Conservation (phyloP, 2,888 invertebrate species). For the Brenthis hecate region DNA sequence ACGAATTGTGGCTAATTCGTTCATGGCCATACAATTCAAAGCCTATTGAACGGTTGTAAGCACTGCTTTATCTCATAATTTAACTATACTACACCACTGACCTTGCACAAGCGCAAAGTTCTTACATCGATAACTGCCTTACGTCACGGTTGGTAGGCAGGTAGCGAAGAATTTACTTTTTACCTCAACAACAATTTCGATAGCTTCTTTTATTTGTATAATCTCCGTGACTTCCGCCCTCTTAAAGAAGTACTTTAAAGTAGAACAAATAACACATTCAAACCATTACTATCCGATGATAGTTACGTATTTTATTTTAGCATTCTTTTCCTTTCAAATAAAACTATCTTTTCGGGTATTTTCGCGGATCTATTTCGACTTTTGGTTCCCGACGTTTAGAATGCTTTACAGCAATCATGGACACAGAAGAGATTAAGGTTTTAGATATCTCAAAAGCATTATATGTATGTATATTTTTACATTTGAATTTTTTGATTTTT, state of each 20-base stretch:
- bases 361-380: no score
- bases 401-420: no score
- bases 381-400: no score
- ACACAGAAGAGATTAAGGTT: no score
- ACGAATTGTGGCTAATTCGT: no score
- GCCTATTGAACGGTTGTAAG: slow-evolving; percentile 9
- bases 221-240: slow-evolving; percentile 7
- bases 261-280: neutral
- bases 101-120: slow-evolving; percentile 45
- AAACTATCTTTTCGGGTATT: no score
- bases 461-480: no score
- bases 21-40: no score
- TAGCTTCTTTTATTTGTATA: slow-evolving; percentile 12
- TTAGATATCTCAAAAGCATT: no score
- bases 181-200: slow-evolving; percentile 9
- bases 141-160: slow-evolving; percentile 22
- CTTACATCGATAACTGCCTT: slow-evolving; percentile 36
- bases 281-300: neutral
- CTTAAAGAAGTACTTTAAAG: neutral
- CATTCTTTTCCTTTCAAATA: no score
- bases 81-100: slow-evolving; percentile 39
- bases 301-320: no score
- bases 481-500: no score
- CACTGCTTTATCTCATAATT: slow-evolving; percentile 1
- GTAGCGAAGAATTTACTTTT: slow-evolving; percentile 25